Evolutionary conservation across 2,888 invertebrate genomes (phyloP), one percentile per base, ranked within the genome.

Genomic region (Dasysyrphus albostriatus): DNA sequence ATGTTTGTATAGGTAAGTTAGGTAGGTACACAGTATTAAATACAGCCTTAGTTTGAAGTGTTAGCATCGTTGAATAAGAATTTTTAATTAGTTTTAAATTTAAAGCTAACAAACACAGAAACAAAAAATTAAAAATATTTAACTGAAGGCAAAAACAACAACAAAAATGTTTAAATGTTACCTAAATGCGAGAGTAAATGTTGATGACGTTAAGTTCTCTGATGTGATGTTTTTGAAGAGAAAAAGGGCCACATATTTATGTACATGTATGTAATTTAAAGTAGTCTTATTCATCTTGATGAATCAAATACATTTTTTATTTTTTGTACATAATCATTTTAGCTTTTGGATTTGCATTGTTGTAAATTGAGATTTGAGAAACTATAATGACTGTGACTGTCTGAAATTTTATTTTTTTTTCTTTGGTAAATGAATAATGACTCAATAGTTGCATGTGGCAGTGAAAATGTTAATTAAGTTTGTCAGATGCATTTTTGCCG

Each of bases 81-180:
- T 51, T 44, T 69, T 44, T 69, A 44, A 51, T 70, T 61, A 51
- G 8, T 78, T 63, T 54, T 14, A 29, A 54, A 19, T 42, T 61
- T 42, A 42, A 24, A 42, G 4, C 39, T 42, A 61, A 42, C 12
- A 72, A 63, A 54, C 10, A 54, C 14, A 51, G 16, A 37, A 49
- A 69, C 34, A 44, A 56, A 29, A 8, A 56, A 47, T 39, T 29
- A 29, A 49, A 42, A 65, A 47, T 29, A 9, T 59, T 67, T 49
- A 7, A 44, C 14, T 34, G 14, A n/a, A 61, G 19, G 9, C 5
- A 16, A 2, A n/a, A n/a, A 8, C 16, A 24, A 24, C 24, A 24
- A 24, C 1, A 24, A 2, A n/a, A n/a, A 8, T 47, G 12, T 7
- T 56, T 32, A 56, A 37, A 34, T 58, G 58, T 58, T 58, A 37